Evolutionary conservation across 2,113 vertebrate species (phyloP).

Genomic region (Poicephalus meyeri): DNA sequence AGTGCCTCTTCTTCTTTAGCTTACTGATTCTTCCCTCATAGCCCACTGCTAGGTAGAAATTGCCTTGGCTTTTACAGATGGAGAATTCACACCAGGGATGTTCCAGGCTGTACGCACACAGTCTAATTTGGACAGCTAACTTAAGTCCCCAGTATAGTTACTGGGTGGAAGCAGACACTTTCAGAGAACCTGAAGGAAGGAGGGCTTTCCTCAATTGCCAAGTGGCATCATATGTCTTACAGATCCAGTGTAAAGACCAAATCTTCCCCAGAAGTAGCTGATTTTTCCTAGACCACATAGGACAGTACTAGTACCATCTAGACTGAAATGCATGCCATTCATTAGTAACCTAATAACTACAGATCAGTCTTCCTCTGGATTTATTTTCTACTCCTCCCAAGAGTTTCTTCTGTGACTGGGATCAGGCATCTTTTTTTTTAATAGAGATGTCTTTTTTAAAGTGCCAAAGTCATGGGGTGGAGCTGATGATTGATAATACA

Average conservation of each 20-base stretch:
- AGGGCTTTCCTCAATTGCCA: background rate
- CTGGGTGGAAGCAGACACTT: background rate
- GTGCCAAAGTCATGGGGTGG: background rate
- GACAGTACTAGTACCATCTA: background rate
- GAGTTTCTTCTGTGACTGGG: background rate
- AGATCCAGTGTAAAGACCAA: background rate
- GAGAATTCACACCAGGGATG: slow-evolving; percentile 27
- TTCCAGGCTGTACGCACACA: background rate
- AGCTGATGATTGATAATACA: background rate
- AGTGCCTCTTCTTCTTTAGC: background rate
- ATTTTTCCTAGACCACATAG: background rate
- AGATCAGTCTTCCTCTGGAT: background rate
- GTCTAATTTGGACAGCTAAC: background rate
- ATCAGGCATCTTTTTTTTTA: background rate
- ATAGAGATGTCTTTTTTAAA: background rate
- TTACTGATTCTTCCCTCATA: slow-evolving; percentile 23
- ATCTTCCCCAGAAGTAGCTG: background rate
- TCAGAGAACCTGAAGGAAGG: background rate
- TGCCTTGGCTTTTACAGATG: slow-evolving; percentile 28
- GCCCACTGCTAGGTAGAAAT: slow-evolving; percentile 27
- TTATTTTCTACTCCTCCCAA: background rate
- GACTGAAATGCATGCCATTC: background rate
- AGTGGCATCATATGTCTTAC: background rate
- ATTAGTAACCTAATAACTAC: background rate
- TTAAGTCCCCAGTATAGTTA: background rate